Evolutionary conservation across 1,140 invertebrate species (phyloP).

Genomic region (Cherax quadricarinatus): DNA sequence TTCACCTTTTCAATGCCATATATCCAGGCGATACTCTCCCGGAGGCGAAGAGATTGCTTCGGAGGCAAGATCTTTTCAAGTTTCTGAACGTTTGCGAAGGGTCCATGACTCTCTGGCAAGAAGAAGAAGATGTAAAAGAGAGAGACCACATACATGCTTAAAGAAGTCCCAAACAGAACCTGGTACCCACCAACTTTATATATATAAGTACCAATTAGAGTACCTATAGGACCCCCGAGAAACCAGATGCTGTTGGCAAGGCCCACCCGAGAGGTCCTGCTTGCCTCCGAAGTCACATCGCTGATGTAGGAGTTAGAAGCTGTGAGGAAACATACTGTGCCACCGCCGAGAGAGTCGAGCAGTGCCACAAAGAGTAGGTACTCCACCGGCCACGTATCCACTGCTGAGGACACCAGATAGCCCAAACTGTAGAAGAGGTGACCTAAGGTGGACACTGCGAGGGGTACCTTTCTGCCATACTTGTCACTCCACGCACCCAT

Average conservation of each 20-base stretch:
- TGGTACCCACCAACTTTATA: conserved; percentile 68
- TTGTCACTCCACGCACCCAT: conserved; percentile 75
- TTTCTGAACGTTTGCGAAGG: conserved; percentile 68
- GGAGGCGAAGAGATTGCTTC: conserved; percentile 67
- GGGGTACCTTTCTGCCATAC: conserved; percentile 86
- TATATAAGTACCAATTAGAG: conserved; percentile 80
- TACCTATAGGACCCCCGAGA: conserved; percentile 87
- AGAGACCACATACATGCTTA: conserved; percentile 67
- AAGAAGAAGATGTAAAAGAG: conserved; percentile 60
- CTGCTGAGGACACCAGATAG: conserved; percentile 87
- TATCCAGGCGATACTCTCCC: conserved; percentile 69
- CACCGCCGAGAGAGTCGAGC: conserved; percentile 82
- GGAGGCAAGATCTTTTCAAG: conserved; percentile 67
- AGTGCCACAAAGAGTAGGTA: conserved; percentile 75
- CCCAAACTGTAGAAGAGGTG: conserved; percentile 87
- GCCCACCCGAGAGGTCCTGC: conserved; percentile 88
- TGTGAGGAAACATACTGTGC: conserved; percentile 93
- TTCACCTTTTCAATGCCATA: conserved; percentile 69
- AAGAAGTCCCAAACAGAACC: conserved; percentile 67
- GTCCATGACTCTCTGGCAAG: conserved; percentile 72
- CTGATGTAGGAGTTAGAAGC: conserved; percentile 92
- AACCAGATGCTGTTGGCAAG: conserved; percentile 90
- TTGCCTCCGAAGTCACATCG: conserved; percentile 88
- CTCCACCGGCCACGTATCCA: conserved; percentile 84
- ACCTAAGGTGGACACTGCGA: conserved; percentile 88